Evolutionary conservation across 2,888 invertebrate genomes (phyloP).

Genomic region (Cryptocephalus primarius): DNA sequence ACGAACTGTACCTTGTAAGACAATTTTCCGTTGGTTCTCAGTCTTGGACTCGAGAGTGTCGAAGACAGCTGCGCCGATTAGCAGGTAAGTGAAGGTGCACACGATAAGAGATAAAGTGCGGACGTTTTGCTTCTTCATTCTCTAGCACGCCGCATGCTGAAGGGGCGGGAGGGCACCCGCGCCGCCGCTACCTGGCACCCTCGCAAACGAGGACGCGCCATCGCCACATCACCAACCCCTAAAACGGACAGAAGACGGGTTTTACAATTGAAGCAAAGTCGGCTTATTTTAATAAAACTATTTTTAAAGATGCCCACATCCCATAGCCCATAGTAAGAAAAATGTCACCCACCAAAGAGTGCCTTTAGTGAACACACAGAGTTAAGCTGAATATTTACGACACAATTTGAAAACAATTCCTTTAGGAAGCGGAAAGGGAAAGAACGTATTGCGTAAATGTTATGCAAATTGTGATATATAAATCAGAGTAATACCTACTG

Average conservation of each 20-base stretch:
- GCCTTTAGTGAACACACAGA: too few relatives aligned
- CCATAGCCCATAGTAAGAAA: too few relatives aligned
- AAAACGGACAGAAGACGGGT: constrained; percentile 3
- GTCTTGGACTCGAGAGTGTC: constrained; percentile 97
- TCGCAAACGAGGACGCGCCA: constrained; percentile 19
- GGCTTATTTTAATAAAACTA: too few relatives aligned
- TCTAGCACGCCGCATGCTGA: constrained; percentile 57
- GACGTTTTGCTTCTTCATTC: constrained; percentile 99
- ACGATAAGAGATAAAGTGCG: constrained; percentile 99
- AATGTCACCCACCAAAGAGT: too few relatives aligned
- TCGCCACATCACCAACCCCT: constrained; percentile 26
- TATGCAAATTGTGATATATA: too few relatives aligned
- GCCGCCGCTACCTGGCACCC: constrained; percentile 37
- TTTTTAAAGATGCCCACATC: too few relatives aligned
- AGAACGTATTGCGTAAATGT: too few relatives aligned
- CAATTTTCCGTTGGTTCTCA: constrained; percentile 82
- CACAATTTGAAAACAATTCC: too few relatives aligned
- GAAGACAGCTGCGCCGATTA: constrained; percentile 98
- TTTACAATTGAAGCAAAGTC: too few relatives aligned
- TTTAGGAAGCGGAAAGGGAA: too few relatives aligned
- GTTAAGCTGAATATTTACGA: too few relatives aligned
- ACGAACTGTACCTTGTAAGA: constrained; percentile 63
- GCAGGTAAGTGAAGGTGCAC: constrained; percentile 98
- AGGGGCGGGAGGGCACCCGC: constrained; percentile 29
- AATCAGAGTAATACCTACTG: too few relatives aligned